Conservation (phyloP, 1,140 invertebrate species). For the Drosophila kepulauana region DNA sequence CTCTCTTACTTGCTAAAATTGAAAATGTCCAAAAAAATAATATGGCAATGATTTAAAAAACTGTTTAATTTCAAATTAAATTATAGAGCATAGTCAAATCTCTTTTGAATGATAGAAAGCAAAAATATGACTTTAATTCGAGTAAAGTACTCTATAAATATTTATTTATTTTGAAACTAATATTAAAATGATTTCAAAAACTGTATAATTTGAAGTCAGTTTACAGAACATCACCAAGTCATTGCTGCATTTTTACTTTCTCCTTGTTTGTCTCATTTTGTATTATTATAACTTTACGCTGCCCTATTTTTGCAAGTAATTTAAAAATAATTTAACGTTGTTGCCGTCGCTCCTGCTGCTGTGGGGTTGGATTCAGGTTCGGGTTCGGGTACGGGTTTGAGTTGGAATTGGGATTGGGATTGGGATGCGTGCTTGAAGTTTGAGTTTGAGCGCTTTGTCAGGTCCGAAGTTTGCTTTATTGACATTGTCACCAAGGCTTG, state of each 20-base stretch:
- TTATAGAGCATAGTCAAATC: too few species aligned
- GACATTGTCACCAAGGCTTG: slow-evolving; percentile 72
- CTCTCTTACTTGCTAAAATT: too few species aligned
- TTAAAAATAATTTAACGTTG: slow-evolving; percentile 77
- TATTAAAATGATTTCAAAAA: too few species aligned
- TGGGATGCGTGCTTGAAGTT: not conserved
- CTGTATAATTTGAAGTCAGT: too few species aligned
- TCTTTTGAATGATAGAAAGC: too few species aligned
- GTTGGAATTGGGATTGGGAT: not conserved
- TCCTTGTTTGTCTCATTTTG: slow-evolving; percentile 37
- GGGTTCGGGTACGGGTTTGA: not conserved
- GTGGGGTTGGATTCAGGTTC: not conserved
- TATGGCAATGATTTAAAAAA: too few species aligned
- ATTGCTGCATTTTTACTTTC: not conserved
- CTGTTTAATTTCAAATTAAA: too few species aligned
- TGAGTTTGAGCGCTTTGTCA: slow-evolving; percentile 21
- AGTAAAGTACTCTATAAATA: too few species aligned
- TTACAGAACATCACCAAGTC: not conserved
- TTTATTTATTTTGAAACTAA: too few species aligned
- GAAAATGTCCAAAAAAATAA: too few species aligned
- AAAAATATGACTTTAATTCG: too few species aligned
- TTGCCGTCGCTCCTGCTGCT: slow-evolving; percentile 35
- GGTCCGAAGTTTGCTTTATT: slow-evolving; percentile 74
- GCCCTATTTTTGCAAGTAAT: slow-evolving; percentile 73
- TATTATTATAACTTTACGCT: slow-evolving; percentile 58